Evolutionary conservation across 2,113 vertebrate species (phyloP).

Genomic region (Casuarius casuarius): DNA sequence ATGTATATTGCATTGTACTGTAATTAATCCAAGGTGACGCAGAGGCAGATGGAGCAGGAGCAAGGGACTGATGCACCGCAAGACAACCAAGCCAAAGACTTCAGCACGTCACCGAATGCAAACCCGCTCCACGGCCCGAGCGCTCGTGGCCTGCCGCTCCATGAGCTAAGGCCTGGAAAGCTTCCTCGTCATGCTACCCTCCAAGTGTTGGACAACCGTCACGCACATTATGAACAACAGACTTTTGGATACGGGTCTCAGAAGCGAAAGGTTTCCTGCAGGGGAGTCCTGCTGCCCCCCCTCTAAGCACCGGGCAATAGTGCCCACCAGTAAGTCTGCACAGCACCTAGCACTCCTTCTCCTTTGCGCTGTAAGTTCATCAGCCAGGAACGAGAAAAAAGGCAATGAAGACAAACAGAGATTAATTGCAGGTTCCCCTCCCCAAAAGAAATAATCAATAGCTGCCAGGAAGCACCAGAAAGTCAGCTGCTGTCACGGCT

Average conservation of each 20-base stretch:
- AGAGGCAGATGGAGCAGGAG: slow-evolving; percentile 8
- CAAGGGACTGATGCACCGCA: not conserved
- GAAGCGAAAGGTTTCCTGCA: not conserved
- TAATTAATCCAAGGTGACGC: slow-evolving; percentile 67
- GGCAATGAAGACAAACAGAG: not conserved
- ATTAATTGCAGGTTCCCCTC: slow-evolving; percentile 15
- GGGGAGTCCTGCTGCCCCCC: not conserved
- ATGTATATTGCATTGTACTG: slow-evolving; percentile 60
- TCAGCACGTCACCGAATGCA: rapidly evolving
- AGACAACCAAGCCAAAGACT: not conserved
- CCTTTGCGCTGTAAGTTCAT: not conserved
- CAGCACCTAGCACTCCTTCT: too few relatives aligned
- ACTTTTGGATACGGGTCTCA: not conserved
- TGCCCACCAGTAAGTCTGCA: not conserved
- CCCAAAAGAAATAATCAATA: not conserved
- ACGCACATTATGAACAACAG: not conserved
- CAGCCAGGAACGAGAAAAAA: not conserved
- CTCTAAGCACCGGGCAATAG: not conserved
- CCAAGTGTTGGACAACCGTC: rapidly evolving
- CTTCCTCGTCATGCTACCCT: not conserved
- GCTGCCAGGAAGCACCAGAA: not conserved
- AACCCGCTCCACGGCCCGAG: rapidly evolving
- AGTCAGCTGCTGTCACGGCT: not conserved
- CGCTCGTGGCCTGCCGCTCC: not conserved
- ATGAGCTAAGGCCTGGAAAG: not conserved